Evolutionary conservation across 2,888 invertebrate genomes (phyloP).

Genomic region (Cordilura impudica): DNA sequence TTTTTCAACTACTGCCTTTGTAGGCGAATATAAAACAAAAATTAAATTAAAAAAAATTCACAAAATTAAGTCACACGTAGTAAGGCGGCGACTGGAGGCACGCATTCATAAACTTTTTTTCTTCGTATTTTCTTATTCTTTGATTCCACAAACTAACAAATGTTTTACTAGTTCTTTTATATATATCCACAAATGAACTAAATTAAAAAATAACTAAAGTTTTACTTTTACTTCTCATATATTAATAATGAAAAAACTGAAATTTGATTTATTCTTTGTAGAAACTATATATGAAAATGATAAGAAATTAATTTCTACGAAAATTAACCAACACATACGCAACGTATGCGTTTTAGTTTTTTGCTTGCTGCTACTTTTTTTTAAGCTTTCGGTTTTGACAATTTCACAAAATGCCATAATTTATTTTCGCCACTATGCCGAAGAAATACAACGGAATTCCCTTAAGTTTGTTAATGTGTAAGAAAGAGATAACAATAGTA

Average conservation of each 20-base stretch:
- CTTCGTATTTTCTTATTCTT: constrained; percentile 8
- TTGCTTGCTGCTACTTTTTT: not conserved
- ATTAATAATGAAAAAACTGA: not conserved
- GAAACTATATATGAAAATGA: constrained; percentile 20
- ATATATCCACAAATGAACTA: too few relatives aligned
- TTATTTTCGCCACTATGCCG: constrained; percentile 12
- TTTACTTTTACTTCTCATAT: constrained; percentile 13
- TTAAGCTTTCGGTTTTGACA: constrained; percentile 26
- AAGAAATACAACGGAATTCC: not conserved
- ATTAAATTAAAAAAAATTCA: constrained; percentile 30
- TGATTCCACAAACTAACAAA: constrained; percentile 15
- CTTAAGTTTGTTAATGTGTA: not conserved
- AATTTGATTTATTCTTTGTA: constrained; percentile 11
- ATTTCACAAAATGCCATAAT: constrained; percentile 58
- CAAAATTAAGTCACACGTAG: constrained; percentile 51
- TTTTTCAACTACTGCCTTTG: constrained; percentile 63
- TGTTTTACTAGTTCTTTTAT: too few relatives aligned
- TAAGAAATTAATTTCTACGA: constrained; percentile 29
- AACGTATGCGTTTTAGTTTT: constrained; percentile 6
- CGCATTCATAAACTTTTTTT: constrained; percentile 30
- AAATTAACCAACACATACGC: constrained; percentile 47
- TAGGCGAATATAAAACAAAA: constrained; percentile 62
- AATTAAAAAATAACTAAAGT: not conserved
- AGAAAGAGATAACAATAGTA: not conserved
- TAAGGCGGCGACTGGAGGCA: constrained; percentile 40